Evolutionary conservation across 2,888 invertebrate species (phyloP).

Genomic region (Acrobasis repandana): DNA sequence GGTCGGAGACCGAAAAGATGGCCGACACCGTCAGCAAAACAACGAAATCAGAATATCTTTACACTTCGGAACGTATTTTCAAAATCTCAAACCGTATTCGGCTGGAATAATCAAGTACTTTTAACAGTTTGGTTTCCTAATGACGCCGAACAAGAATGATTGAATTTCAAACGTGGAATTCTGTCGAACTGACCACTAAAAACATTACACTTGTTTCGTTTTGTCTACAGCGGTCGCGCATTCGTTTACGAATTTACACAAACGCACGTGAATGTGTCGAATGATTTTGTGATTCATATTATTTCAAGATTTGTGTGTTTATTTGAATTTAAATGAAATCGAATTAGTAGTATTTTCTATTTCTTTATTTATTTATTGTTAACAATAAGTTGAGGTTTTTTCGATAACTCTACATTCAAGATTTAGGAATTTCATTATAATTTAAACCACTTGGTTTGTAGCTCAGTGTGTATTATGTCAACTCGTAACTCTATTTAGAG

Average conservation of each 20-base stretch:
- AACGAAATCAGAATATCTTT: slow-evolving; percentile 27
- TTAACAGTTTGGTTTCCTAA: slow-evolving; percentile 6
- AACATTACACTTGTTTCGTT: slow-evolving; percentile 14
- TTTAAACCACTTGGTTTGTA: neutral
- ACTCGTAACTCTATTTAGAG: neutral
- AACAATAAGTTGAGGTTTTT: neutral
- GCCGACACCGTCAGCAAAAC: slow-evolving; percentile 59
- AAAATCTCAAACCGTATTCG: slow-evolving; percentile 7
- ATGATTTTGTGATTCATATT: neutral
- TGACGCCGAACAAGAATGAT: slow-evolving; percentile 12
- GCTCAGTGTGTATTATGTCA: slow-evolving; percentile 1
- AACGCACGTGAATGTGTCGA: neutral
- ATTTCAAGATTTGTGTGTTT: slow-evolving; percentile 5
- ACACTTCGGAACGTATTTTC: slow-evolving; percentile 7
- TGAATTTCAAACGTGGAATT: slow-evolving; percentile 17
- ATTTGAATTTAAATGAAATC: neutral
- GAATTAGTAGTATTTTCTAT: neutral
- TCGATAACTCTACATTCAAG: slow-evolving; percentile 9
- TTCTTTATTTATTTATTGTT: neutral
- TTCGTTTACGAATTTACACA: slow-evolving; percentile 7
- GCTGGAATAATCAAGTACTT: slow-evolving; percentile 15
- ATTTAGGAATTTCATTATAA: neutral
- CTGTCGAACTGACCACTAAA: slow-evolving; percentile 7
- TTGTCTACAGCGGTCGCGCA: slow-evolving; percentile 2
- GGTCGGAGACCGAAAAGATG: slow-evolving; percentile 68